Percentiles rank a stretch among this genome's conserved stretches.
Evolutionary conservation across 1,140 invertebrate species (phyloP).

Genomic region (Antheraea mylitta): DNA sequence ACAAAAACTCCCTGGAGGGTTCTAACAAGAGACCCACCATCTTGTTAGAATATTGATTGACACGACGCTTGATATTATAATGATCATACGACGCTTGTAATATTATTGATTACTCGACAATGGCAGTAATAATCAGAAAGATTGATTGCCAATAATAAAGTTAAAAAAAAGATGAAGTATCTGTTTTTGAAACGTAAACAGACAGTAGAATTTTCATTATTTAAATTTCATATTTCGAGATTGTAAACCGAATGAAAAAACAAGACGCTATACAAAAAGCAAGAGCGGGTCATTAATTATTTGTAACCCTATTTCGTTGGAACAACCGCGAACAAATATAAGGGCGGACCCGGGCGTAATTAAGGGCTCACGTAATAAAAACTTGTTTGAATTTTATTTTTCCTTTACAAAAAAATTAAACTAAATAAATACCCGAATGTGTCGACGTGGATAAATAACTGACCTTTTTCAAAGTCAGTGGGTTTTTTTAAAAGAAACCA

Average conservation of each 20-base stretch:
- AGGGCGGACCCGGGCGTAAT: not conserved
- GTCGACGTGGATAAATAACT: not conserved
- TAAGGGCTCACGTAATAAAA: not conserved
- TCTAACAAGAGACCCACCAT: too few relatives aligned
- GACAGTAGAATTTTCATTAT: too few relatives aligned
- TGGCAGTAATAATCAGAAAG: too few relatives aligned
- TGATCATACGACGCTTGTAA: too few relatives aligned
- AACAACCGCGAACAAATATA: not conserved
- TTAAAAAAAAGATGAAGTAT: too few relatives aligned
- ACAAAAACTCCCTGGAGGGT: too few relatives aligned
- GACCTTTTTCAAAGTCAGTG: not conserved
- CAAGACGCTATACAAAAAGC: not conserved
- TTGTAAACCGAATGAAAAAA: not conserved
- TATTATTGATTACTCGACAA: too few relatives aligned
- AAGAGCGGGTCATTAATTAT: not conserved
- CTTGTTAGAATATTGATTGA: too few relatives aligned
- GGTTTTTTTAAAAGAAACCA: too few relatives aligned
- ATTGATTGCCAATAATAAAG: too few relatives aligned
- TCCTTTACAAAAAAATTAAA: not conserved
- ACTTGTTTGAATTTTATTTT: not conserved
- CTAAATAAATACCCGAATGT: not conserved
- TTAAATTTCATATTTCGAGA: not conserved
- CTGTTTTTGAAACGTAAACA: too few relatives aligned
- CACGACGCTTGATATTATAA: too few relatives aligned
- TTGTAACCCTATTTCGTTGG: slow-evolving; percentile 2